These are phyloP conservation scores for Rhyacichthys aspro DNA, from an alignment of 2,797 vertebrate species.

Conservation along the genomic window DNA sequence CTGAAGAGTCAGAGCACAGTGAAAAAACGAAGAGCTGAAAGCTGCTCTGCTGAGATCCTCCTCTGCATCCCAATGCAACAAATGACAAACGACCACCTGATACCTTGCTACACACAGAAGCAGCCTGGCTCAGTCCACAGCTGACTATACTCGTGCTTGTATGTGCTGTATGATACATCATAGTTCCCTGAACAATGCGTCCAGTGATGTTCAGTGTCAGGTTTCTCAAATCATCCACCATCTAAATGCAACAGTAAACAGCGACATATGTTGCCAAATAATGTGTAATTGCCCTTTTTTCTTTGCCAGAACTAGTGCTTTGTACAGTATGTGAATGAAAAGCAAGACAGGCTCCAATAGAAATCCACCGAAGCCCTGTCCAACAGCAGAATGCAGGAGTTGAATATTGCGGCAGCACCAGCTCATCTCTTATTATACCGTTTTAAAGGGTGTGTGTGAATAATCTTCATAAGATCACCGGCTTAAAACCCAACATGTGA, in stretches of 20 bases:
- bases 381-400: slow-evolving; percentile 61
- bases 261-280: not conserved
- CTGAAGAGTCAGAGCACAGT: slow-evolving; percentile 45
- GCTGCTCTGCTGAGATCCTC: slow-evolving; percentile 64
- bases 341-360: slow-evolving; percentile 7
- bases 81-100: slow-evolving; percentile 78
- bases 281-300: not conserved
- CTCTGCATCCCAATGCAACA: slow-evolving; percentile 81
- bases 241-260: slow-evolving; percentile 7
- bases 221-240: slow-evolving; percentile 10
- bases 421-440: slow-evolving; percentile 44
- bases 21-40: slow-evolving; percentile 39
- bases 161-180: slow-evolving; percentile 24
- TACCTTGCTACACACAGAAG: slow-evolving; percentile 60
- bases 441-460: slow-evolving; percentile 26
- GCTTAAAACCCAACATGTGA: slow-evolving; percentile 43
- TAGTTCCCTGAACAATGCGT: slow-evolving; percentile 17
- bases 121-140: slow-evolving; percentile 35
- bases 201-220: slow-evolving; percentile 10
- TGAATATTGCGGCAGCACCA: slow-evolving; percentile 57
- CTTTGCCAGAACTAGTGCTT: slow-evolving; percentile 6
- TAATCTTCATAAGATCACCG: slow-evolving; percentile 55
- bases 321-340: slow-evolving; percentile 21
- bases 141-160: slow-evolving; percentile 24
- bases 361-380: slow-evolving; percentile 45